A percentile compares a stretch with the other conserved stretches of the same genome.
These are phyloP conservation scores for Rattus rattus DNA, from an alignment of 2,113 vertebrate genomes.

Conservation along the genomic window DNA sequence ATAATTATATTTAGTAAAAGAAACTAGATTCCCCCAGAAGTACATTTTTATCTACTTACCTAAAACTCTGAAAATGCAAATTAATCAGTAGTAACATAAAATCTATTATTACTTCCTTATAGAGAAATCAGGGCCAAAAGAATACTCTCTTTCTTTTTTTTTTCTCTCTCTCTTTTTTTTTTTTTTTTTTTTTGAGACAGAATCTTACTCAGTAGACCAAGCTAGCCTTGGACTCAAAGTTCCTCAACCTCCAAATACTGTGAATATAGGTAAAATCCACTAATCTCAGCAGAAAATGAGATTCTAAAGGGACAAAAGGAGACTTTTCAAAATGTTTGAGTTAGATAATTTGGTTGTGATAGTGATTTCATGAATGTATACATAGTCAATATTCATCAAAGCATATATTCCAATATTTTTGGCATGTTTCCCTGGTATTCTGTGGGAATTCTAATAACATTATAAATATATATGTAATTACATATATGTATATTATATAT, in stretches of 20 bases:
- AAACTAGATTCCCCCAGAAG: background rate
- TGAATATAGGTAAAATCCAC: background rate
- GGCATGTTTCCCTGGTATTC: background rate
- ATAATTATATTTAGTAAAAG: background rate
- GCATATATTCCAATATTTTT: background rate
- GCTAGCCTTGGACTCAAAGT: background rate
- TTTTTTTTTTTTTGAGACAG: background rate
- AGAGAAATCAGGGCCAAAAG: background rate
- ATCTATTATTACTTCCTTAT: background rate
- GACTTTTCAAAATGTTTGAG: background rate
- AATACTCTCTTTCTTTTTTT: background rate
- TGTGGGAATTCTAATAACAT: background rate
- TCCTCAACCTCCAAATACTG: background rate
- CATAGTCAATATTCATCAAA: background rate
- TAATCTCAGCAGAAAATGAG: background rate
- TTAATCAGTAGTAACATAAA: background rate
- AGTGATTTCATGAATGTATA: background rate
- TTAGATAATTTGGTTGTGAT: background rate
- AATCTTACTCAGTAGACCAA: background rate
- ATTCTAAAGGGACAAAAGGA: background rate
- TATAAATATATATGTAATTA: background rate
- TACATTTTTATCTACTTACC: background rate
- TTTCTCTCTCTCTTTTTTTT: background rate
- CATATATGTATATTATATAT: background rate
- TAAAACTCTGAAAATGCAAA: slow-evolving; percentile 1